Percentiles rank a stretch among this genome's conserved stretches.
Conservation (phyloP, 2,113 vertebrate genomes). For the Todiramphus saurophagus region DNA sequence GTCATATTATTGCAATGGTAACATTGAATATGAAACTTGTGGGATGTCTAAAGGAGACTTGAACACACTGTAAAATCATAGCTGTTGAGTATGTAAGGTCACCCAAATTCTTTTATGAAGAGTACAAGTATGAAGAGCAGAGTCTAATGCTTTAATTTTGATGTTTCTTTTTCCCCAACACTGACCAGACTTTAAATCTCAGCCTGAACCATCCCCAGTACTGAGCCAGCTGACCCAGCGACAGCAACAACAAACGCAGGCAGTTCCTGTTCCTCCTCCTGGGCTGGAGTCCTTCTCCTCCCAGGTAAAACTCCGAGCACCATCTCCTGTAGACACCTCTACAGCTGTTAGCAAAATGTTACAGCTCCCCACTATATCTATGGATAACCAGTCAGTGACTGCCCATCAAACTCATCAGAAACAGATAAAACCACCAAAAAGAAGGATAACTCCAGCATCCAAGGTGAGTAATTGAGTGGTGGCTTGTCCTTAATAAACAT, state of each 20-base stretch:
- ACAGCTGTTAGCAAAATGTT: constrained; percentile 77
- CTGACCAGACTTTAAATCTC: too few relatives aligned
- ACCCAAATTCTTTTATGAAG: neutral
- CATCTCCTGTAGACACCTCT: neutral
- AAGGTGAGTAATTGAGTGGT: constrained; percentile 76
- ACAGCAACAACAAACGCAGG: too few relatives aligned
- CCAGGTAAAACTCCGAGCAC: too few relatives aligned
- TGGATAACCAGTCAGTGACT: constrained; percentile 70
- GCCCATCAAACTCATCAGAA: constrained; percentile 80
- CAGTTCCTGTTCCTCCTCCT: too few relatives aligned
- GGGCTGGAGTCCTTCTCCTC: too few relatives aligned
- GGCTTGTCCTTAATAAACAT: neutral
- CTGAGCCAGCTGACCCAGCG: too few relatives aligned
- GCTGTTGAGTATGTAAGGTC: neutral
- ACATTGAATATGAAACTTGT: neutral
- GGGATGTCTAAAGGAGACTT: neutral
- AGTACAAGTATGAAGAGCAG: neutral
- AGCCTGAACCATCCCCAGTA: too few relatives aligned
- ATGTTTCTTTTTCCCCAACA: neutral
- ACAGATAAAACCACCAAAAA: constrained; percentile 86
- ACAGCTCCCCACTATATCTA: constrained; percentile 70
- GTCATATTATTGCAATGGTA: neutral
- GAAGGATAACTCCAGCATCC: constrained; percentile 82
- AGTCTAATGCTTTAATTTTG: neutral
- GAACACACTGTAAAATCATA: neutral